Evolutionary conservation across 2,113 vertebrate genomes (phyloP), one percentile per base, ranked within the genome.

Genomic region (Anas platyrhynchos): DNA sequence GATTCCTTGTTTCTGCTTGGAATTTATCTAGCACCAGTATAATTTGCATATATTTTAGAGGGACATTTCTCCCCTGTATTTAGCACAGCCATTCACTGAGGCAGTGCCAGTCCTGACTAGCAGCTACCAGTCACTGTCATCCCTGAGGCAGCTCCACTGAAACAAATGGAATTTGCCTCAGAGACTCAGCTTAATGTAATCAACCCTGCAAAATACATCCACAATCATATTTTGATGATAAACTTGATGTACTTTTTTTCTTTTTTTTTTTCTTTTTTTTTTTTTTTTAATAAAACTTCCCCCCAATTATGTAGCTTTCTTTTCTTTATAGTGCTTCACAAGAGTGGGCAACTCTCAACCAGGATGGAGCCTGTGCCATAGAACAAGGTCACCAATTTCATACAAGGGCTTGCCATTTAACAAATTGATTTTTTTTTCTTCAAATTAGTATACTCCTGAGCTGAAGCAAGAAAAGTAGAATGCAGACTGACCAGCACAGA

Each of bases 301-400:
- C 83, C 22, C 52, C 25, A 52, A 13, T 67, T 41, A 46, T 1
- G 1, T 8, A 65, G 13, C 14, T 65, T 20, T 32, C 56, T 92
- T 72, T 67, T 48, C n/a, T 44, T 36, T 67, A 15, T 23, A 29
- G 31, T 0, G 0, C 38, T 72, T 75, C 46, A 23, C 26, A 25
- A 26, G 21, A 59, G 43, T 9, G 34, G 54, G 41, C 43, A 65
- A 6, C 7, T 72, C 43, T 31, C 68, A 76, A 50, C 54, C 55
- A 13, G 26, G 31, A 59, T 59, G 52, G 20, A 48, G n/a, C 34
- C 25, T 86, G 36, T n/a, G 10, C 22, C 2, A 1, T 4, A 61
- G 68, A 83, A 52, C 54, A 82, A 78, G 34, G 73, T 25, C 54
- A 44, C 58, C 29, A 66, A 79, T 44, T 86, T 63, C n/a, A 41